Base-by-base conservation (phyloP, 2,888 invertebrate genomes). In the Heteropelma amictum region DNA sequence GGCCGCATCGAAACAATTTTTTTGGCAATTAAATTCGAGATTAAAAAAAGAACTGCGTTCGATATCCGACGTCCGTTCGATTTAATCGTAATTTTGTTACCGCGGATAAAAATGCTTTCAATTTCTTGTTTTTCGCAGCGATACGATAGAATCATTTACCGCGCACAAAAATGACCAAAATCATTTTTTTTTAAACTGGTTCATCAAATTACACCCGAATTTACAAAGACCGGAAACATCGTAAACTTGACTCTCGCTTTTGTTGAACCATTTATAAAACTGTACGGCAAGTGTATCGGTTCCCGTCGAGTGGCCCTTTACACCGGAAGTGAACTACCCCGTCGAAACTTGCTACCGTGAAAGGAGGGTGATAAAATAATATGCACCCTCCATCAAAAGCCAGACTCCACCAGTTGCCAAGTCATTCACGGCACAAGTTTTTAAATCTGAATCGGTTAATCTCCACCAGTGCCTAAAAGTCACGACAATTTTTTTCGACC, bases 211-310 rank as follows among this genome's bases (percentile, higher is more conserved):
- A 69, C 67, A 42, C 49, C 54, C 33, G n/a, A 60, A 56, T n/a
- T 30, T 42, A 40, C 1, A n/a, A 56, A 72, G 49, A 71, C 71
- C 71, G 72, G 72, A 78, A 70, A 76, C 61, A 23, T 61, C 38
- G 45, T 56, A 61, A 77, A 77, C 68, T 75, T 79, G 78, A 73
- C 76, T 70, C 71, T 56, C 60, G 58, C 67, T 75, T 80, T 77
- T 76, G 79, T 75, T 58, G 54, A 53, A 79, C 77, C 75, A 79
- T 80, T 75, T 75, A 51, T 61, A 45, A 76, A 70, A 64, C 60
- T 23, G 63, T 65, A 51, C 79, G 77, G 79, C 81, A 79, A 81
- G 80, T 78, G 80, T 78, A 77, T 67, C 73, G 70, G 73, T 77
- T 79, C 72, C 68, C 51, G 75, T 74, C 73, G 77, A 77, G 71